phyloP scores from a whole-genome alignment of 2,888 invertebrate genomes.

The Drosophila tanythrix region DNA sequence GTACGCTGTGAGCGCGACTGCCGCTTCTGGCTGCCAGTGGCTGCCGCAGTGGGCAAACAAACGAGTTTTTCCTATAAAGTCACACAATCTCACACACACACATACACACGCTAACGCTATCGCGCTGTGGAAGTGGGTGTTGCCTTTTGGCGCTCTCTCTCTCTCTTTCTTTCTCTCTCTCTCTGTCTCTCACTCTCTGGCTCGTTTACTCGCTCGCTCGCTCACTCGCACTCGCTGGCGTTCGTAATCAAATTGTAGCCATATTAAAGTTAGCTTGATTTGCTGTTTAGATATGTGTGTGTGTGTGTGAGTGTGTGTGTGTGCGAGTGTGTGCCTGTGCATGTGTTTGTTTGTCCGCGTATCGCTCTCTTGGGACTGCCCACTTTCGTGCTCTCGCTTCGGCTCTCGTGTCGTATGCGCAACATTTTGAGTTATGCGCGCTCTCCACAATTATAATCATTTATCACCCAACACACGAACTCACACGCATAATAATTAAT shows the following conservation, averaged over 20 bases:
- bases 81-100: slow-evolving; percentile 22
- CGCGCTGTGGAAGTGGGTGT: slow-evolving; percentile 69
- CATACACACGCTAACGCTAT: slow-evolving; percentile 41
- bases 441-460: slow-evolving; percentile 57
- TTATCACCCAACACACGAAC: slow-evolving; percentile 40
- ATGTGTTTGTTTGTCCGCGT: slow-evolving; percentile 28
- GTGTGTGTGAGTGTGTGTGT: slow-evolving; percentile 23
- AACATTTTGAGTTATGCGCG: slow-evolving; percentile 51
- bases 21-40: slow-evolving; percentile 48
- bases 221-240: slow-evolving; percentile 31
- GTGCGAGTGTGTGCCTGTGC: slow-evolving; percentile 14
- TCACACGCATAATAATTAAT: slow-evolving; percentile 37
- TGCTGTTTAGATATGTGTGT: slow-evolving; percentile 72
- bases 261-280: slow-evolving; percentile 80
- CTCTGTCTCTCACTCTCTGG: background rate
- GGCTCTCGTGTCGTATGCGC: slow-evolving; percentile 69
- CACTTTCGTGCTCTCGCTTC: slow-evolving; percentile 62
- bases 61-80: slow-evolving; percentile 61
- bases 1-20: slow-evolving; percentile 71
- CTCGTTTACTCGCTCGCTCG: slow-evolving; percentile 11
- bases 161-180: slow-evolving; percentile 18
- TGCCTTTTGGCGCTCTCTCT: slow-evolving; percentile 53
- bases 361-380: slow-evolving; percentile 77
- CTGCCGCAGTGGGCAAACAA: slow-evolving; percentile 69
- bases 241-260: slow-evolving; percentile 73